A percentile compares a stretch with the other conserved stretches of the same genome.
Evolutionary conservation across 1,140 invertebrate genomes (phyloP).

Genomic region (Zophobas morio): DNA sequence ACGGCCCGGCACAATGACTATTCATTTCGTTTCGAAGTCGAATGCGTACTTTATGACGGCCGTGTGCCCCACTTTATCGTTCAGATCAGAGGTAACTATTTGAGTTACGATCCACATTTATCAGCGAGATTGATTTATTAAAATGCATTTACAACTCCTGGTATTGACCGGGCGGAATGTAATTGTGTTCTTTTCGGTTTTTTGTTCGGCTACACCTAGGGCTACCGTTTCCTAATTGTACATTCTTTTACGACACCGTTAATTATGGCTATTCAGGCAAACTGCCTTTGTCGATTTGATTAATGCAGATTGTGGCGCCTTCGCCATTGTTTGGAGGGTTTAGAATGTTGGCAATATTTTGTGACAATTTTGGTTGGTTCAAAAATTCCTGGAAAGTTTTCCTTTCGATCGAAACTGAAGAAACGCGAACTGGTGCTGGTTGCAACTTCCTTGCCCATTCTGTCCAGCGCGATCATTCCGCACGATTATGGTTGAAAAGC

Average conservation of each 20-base stretch:
- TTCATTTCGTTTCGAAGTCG: conserved; percentile 32
- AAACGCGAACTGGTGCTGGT: too few relatives aligned
- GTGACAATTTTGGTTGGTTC: too few relatives aligned
- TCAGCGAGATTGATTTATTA: conserved; percentile 44
- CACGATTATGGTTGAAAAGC: background rate
- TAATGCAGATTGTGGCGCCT: conserved; percentile 21
- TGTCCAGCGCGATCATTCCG: too few relatives aligned
- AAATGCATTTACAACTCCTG: conserved; percentile 42
- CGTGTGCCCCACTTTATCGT: conserved; percentile 37
- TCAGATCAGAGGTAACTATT: conserved; percentile 46
- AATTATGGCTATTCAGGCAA: conserved; percentile 37
- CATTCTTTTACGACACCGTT: conserved; percentile 23
- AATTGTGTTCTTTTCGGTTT: conserved; percentile 18
- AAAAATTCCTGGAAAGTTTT: too few relatives aligned
- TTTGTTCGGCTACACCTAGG: conserved; percentile 10
- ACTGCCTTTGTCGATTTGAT: conserved; percentile 40
- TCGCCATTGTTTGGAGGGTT: background rate
- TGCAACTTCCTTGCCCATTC: too few relatives aligned
- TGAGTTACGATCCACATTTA: conserved; percentile 47
- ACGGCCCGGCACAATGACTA: conserved; percentile 35
- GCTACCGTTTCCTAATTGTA: conserved; percentile 41
- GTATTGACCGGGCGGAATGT: conserved; percentile 34
- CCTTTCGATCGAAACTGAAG: too few relatives aligned
- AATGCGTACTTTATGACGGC: conserved; percentile 25
- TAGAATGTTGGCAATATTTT: too few relatives aligned